Evolutionary conservation across 1,140 invertebrate genomes (phyloP).

Genomic region (Temnothorax nylanderi): DNA sequence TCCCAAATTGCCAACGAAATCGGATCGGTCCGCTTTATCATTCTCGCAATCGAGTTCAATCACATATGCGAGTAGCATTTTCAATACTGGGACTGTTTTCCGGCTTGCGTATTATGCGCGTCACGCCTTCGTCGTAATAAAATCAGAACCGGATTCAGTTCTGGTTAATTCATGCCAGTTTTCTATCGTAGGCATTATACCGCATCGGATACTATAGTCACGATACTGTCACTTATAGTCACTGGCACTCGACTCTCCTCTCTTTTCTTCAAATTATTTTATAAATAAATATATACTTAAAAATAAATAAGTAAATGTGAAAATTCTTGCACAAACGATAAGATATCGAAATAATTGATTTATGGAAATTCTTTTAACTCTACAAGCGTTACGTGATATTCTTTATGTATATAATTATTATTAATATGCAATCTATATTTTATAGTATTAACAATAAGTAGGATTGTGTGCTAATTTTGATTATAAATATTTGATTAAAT

Average conservation of each 20-base stretch:
- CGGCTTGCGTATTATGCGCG: conserved; percentile 11
- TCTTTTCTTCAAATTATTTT: neutral
- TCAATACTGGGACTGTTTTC: conserved; percentile 9
- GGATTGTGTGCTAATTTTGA: neutral
- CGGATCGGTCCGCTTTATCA: neutral
- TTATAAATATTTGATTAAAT: neutral
- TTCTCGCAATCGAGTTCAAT: conserved; percentile 13
- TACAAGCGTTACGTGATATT: neutral
- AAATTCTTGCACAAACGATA: neutral
- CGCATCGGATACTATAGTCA: neutral
- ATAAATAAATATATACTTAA: neutral
- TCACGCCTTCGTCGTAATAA: neutral
- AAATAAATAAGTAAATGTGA: neutral
- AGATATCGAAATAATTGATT: neutral
- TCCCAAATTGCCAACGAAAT: neutral
- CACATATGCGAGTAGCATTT: conserved; percentile 40
- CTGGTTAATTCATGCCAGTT: neutral
- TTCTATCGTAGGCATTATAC: neutral
- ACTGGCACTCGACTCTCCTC: neutral
- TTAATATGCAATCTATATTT: neutral
- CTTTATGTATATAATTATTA: neutral
- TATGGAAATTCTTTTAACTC: neutral
- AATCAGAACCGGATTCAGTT: conserved; percentile 8
- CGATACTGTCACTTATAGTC: too few relatives aligned
- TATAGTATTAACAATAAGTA: neutral